A percentile compares a stretch with the other conserved stretches of the same genome.
phyloP scores from a whole-genome alignment of 2,113 vertebrate species.

The Corvus moneduloides region DNA sequence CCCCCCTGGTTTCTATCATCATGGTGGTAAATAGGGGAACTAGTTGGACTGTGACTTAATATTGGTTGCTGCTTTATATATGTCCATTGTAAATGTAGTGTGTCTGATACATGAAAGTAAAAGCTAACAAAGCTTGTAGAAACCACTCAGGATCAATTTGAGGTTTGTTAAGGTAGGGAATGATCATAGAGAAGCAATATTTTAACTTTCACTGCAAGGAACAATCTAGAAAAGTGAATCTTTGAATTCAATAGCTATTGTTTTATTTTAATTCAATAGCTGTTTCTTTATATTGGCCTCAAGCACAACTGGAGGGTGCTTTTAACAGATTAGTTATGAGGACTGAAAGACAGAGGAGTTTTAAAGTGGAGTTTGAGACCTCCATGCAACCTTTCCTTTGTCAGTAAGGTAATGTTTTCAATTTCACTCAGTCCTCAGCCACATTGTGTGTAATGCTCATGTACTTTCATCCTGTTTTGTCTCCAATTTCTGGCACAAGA shows the following conservation, averaged over 20 bases:
- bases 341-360: not conserved
- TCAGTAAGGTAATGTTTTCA: not conserved
- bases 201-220: not conserved
- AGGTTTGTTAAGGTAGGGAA: not conserved
- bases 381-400: not conserved
- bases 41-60: not conserved
- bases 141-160: not conserved
- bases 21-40: not conserved
- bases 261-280: not conserved
- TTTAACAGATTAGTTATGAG: not conserved
- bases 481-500: not conserved
- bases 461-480: not conserved
- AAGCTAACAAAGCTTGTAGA: not conserved
- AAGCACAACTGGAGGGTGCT: not conserved
- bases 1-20: not conserved
- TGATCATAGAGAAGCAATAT: not conserved
- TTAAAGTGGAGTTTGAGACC: not conserved
- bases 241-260: not conserved
- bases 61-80: not conserved
- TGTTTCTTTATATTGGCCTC: not conserved
- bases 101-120: not conserved
- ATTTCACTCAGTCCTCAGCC: not conserved
- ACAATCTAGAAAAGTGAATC: not conserved
- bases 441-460: not conserved
- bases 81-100: fast-evolving